Evolutionary conservation across 2,888 invertebrate genomes (phyloP).

Genomic region (Acleris holmiana): DNA sequence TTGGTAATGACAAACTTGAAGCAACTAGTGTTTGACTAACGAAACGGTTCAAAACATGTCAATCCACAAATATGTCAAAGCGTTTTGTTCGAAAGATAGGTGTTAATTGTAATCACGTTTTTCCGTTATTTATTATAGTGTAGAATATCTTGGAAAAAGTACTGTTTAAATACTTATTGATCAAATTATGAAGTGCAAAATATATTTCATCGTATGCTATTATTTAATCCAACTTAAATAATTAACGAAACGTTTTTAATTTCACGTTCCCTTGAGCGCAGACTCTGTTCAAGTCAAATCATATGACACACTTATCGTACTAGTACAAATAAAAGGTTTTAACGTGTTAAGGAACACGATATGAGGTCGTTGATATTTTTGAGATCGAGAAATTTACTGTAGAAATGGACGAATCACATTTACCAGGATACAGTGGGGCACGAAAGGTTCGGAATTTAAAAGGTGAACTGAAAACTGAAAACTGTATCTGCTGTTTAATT

Average conservation of each 20-base stretch:
- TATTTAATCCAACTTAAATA: too few relatives aligned
- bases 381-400: constrained; percentile 2
- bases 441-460: constrained; percentile 3
- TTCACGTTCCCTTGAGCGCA: constrained; percentile 6
- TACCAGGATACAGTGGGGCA: constrained; percentile 29
- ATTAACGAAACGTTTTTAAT: neutral
- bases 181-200: too few relatives aligned
- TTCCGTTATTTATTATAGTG: too few relatives aligned
- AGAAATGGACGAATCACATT: constrained; percentile 40
- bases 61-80: too few relatives aligned
- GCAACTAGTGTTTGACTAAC: too few relatives aligned
- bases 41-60: too few relatives aligned
- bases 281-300: neutral
- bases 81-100: too few relatives aligned
- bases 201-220: too few relatives aligned
- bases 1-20: too few relatives aligned
- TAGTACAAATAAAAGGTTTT: neutral
- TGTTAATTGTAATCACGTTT: too few relatives aligned
- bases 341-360: constrained; percentile 10
- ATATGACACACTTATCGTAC: neutral
- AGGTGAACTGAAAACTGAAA: constrained; percentile 11
- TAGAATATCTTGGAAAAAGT: too few relatives aligned
- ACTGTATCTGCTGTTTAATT: constrained; percentile 58
- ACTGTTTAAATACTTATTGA: too few relatives aligned
- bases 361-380: constrained; percentile 3